phyloP scores from a whole-genome alignment of 1,140 invertebrate genomes.

The Dreissena polymorpha region DNA sequence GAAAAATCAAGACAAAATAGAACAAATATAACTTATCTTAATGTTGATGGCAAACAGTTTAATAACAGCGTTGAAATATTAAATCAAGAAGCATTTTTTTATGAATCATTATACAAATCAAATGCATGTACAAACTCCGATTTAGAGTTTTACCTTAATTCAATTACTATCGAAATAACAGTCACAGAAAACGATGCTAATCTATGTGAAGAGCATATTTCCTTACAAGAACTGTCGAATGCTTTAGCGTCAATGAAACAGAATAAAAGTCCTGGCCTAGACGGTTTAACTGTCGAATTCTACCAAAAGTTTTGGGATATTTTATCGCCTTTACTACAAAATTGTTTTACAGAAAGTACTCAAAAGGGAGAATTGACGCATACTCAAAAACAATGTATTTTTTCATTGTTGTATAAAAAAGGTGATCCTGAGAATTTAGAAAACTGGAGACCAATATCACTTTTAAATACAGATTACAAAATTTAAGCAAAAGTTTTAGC shows the following conservation, averaged over 20 bases:
- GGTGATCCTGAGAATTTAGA: conserved; percentile 27
- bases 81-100: neutral
- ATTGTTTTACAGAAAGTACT: conserved; percentile 8
- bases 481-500: conserved; percentile 17
- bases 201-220: neutral
- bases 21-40: conserved; percentile 10
- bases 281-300: conserved; percentile 24
- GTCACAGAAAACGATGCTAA: conserved; percentile 7
- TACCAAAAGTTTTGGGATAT: conserved; percentile 22
- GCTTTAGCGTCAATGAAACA: neutral
- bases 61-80: neutral
- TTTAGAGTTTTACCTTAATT: conserved; percentile 1
- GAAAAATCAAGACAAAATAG: conserved; percentile 25
- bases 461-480: conserved; percentile 49
- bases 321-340: conserved; percentile 7
- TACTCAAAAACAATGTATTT: conserved; percentile 19
- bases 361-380: conserved; percentile 16
- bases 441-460: conserved; percentile 44
- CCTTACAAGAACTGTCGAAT: conserved; percentile 5
- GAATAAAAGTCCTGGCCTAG: neutral
- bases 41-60: neutral
- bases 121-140: neutral
- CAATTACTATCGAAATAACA: neutral
- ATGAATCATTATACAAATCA: conserved; percentile 21
- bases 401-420: conserved; percentile 35